These are phyloP conservation scores for Eupithecia subumbrata DNA, from an alignment of 2,888 invertebrate species.

Conservation along the genomic window DNA sequence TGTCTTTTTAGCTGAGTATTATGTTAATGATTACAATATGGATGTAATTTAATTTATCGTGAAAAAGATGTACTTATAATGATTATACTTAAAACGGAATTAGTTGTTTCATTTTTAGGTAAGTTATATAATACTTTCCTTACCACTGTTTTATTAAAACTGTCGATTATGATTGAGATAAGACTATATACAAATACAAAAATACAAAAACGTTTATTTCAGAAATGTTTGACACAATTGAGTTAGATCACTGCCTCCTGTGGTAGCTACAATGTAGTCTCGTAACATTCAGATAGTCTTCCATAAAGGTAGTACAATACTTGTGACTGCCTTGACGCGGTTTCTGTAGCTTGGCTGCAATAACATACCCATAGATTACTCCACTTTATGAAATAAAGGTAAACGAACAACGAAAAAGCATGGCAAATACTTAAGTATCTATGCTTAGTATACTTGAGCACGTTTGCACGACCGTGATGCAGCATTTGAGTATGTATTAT, in stretches of 20 bases:
- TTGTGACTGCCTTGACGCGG: not conserved
- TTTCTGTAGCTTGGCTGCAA: not conserved
- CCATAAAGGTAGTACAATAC: not conserved
- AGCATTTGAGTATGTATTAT: conserved; percentile 11
- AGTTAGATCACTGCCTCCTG: too few species aligned
- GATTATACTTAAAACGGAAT: not conserved
- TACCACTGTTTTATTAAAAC: not conserved
- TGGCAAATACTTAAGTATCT: not conserved
- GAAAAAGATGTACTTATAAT: not conserved
- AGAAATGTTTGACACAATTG: too few species aligned
- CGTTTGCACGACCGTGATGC: conserved; percentile 25
- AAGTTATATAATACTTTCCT: not conserved
- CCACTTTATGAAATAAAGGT: not conserved
- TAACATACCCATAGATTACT: not conserved
- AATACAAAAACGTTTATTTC: too few species aligned
- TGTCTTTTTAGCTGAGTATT: not conserved
- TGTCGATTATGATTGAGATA: not conserved
- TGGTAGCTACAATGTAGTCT: too few species aligned
- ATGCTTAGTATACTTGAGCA: conserved; percentile 11
- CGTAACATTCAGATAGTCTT: not conserved
- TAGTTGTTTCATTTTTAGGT: not conserved
- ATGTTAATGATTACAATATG: not conserved
- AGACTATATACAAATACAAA: too few species aligned
- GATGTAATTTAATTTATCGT: not conserved
- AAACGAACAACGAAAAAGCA: not conserved